phyloP scores from a whole-genome alignment of 92 coral and sea anemone species.

The Bergia puertoricense region DNA sequence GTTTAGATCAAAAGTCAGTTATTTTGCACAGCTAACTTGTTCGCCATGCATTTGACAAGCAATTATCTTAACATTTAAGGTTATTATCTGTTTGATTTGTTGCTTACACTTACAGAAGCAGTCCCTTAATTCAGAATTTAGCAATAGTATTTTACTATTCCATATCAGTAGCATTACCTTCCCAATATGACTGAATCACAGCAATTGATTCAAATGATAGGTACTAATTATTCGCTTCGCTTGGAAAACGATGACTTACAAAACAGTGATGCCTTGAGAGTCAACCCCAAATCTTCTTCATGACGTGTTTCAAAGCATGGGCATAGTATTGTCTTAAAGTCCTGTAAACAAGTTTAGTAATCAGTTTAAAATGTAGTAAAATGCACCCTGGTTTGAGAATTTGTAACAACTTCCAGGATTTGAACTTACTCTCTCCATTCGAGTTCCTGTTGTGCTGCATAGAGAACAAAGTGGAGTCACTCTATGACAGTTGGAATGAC shows the following conservation, averaged over 20 bases:
- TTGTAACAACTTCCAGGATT: not conserved
- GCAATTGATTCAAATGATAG: not conserved
- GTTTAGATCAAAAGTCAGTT: too few relatives aligned
- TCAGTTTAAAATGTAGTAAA: slow-evolving; percentile 4
- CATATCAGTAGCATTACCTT: not conserved
- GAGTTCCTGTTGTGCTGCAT: not conserved
- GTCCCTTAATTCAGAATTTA: not conserved
- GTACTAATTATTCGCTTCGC: not conserved
- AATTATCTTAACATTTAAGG: too few relatives aligned
- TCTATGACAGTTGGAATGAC: not conserved
- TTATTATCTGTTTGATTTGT: not conserved
- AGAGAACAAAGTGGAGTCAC: not conserved
- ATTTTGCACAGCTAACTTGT: not conserved
- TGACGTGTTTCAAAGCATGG: not conserved
- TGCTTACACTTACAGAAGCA: too few relatives aligned
- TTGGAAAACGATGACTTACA: not conserved
- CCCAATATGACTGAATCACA: not conserved
- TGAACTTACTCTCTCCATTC: not conserved
- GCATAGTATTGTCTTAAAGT: not conserved
- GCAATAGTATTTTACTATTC: not conserved
- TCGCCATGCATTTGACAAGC: not conserved
- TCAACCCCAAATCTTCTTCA: not conserved
- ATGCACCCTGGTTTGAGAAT: not conserved
- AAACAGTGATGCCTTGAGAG: not conserved
- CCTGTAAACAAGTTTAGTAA: not conserved